Conservation (phyloP, 2,888 invertebrate species). For the Tridacna gigas region DNA sequence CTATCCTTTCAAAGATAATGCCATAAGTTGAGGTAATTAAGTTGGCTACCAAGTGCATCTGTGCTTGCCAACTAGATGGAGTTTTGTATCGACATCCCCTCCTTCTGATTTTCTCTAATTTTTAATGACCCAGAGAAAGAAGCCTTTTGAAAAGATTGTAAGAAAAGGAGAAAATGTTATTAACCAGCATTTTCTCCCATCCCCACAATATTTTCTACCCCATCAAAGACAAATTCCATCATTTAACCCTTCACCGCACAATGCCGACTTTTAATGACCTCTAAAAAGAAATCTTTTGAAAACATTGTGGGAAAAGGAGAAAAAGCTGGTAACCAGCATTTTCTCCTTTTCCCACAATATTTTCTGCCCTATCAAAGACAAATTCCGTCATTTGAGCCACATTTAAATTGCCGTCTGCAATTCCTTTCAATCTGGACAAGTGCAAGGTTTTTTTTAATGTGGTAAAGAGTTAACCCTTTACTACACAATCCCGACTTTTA, state of each 20-base stretch:
- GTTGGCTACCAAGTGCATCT: no score
- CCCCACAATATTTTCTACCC: not conserved
- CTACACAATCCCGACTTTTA: not conserved
- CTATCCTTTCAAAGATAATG: no score
- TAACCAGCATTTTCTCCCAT: not conserved
- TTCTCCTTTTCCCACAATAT: not conserved
- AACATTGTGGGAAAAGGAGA: slow-evolving; percentile 1
- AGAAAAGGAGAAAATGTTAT: not conserved
- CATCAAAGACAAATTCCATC: not conserved
- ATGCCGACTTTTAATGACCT: no score
- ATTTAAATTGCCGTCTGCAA: not conserved
- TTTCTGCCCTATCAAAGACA: not conserved
- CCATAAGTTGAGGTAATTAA: no score
- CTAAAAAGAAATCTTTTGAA: not conserved
- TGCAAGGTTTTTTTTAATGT: not conserved
- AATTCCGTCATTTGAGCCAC: not conserved
- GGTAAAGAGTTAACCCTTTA: not conserved
- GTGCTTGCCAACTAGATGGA: no score
- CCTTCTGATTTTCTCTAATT: no score
- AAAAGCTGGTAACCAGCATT: not conserved
- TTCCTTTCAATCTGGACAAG: not conserved
- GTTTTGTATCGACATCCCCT: no score
- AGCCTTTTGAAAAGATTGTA: not conserved
- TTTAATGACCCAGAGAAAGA: not conserved
- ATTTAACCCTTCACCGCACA: not conserved